These are phyloP conservation scores for Irena cyanogastra DNA, from an alignment of 2,113 vertebrate species.

Conservation along the genomic window DNA sequence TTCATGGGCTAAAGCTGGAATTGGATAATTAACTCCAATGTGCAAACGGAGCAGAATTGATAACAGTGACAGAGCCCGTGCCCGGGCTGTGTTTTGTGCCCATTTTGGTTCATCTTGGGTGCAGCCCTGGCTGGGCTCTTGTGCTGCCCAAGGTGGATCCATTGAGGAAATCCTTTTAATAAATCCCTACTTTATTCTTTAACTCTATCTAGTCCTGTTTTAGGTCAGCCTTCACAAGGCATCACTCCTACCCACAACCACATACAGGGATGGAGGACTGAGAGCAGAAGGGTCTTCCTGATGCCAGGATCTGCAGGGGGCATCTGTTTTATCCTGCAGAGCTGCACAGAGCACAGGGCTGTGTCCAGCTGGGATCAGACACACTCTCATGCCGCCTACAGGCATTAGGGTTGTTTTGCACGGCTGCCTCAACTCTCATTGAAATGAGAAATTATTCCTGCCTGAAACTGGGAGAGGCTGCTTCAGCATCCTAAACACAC, in stretches of 20 bases:
- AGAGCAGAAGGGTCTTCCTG: rapidly evolving
- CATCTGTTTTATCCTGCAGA: rapidly evolving
- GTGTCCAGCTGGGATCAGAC: not conserved
- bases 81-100: not conserved
- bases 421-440: rapidly evolving
- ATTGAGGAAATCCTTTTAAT: not conserved
- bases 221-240: not conserved
- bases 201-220: not conserved
- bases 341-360: rapidly evolving
- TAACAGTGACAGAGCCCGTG: not conserved
- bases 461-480: rapidly evolving
- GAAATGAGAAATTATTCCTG: not conserved
- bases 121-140: not conserved
- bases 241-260: not conserved
- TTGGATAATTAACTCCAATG: not conserved
- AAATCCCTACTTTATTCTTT: not conserved
- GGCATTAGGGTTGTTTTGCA: not conserved
- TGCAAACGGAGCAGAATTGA: not conserved
- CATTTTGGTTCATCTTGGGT: not conserved
- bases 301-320: rapidly evolving
- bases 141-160: not conserved
- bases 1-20: not conserved
- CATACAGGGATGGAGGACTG: rapidly evolving
- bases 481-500: not conserved
- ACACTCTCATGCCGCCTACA: not conserved